These are phyloP conservation scores for Pycnonotus jocosus DNA, from an alignment of 2,113 vertebrate species.

Conservation along the genomic window DNA sequence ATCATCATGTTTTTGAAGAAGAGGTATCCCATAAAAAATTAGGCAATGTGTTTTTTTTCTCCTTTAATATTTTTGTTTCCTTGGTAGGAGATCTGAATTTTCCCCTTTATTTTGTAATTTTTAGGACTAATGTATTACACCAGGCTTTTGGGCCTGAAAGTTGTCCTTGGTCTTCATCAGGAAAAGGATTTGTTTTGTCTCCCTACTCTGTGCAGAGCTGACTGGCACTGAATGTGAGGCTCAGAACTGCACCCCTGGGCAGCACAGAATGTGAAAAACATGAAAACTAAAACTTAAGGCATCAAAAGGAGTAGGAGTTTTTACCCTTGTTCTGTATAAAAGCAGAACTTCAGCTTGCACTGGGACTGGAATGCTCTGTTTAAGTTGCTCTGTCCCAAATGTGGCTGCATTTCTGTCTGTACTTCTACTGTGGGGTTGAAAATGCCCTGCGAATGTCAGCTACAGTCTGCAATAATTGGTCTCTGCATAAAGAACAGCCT, in stretches of 20 bases:
- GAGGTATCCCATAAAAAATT: not conserved
- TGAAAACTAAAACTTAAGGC: not conserved
- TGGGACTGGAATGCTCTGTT: not conserved
- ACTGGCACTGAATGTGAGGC: not conserved
- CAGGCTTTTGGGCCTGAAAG: not conserved
- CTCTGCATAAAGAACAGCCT: not conserved
- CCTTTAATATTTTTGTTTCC: not conserved
- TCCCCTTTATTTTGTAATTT: not conserved
- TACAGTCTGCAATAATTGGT: not conserved
- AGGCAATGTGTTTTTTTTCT: not conserved
- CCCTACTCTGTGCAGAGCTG: not conserved
- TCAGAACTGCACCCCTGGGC: not conserved
- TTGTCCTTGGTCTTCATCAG: not conserved
- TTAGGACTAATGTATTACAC: not conserved
- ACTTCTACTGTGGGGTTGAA: not conserved
- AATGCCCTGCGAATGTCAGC: not conserved
- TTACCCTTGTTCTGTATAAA: not conserved
- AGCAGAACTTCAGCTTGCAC: not conserved
- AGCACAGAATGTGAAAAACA: not conserved
- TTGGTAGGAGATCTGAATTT: not conserved
- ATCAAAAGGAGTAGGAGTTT: not conserved
- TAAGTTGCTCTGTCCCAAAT: not conserved
- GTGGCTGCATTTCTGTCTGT: not conserved
- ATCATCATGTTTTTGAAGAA: not conserved
- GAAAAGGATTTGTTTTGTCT: not conserved